Base-by-base conservation (phyloP, 2,797 vertebrate species). In the Rhinichthys osculus region DNA sequence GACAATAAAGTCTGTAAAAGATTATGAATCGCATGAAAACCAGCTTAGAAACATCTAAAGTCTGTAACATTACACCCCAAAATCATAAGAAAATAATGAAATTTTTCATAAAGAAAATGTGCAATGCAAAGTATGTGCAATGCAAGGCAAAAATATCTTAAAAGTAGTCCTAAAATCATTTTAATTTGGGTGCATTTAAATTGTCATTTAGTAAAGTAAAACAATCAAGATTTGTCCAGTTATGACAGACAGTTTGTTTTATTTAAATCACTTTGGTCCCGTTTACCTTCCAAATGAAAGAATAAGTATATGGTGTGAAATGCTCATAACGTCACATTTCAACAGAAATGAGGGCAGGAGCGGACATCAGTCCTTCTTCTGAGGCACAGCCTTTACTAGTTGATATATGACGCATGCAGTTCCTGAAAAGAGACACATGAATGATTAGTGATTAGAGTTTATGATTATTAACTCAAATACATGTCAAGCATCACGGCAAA, bases 221-320 rank as follows among this genome's bases (percentile, higher is more conserved):
- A 27, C 71, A 33, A 17, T 33, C 27, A 9, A 7, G 23, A 62
- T 40, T 14, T 30, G 80, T 76, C 78, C 50, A 54, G 70, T 92
- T 88, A 93, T 67, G 70, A 95, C 90, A 92, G 91, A 90, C 93
- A 90, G 96, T 95, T 96, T 98, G 97, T 97, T 95, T 97, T 97
- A 97, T 97, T 94, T 93, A 94, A 90, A 92, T 94, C 94, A 90
- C 87, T 96, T 93, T 93, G 95, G 95, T 97, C 94, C 96, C 96
- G 91, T 92, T 90, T 93, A 93, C 92, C 92, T 69, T 54, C 44
- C 93, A 93, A 86, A 87, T 87, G 85, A 90, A 87, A 90, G 90
- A 90, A 93, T 86, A 92, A 92, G 52, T 85, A 73, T 54, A 88
- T 90, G 93, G 92, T 91, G 84, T 86, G 89, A 88, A 81, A 90